Evolutionary conservation across 2,113 vertebrate genomes (phyloP).

Genomic region (Chaetops frenatus): DNA sequence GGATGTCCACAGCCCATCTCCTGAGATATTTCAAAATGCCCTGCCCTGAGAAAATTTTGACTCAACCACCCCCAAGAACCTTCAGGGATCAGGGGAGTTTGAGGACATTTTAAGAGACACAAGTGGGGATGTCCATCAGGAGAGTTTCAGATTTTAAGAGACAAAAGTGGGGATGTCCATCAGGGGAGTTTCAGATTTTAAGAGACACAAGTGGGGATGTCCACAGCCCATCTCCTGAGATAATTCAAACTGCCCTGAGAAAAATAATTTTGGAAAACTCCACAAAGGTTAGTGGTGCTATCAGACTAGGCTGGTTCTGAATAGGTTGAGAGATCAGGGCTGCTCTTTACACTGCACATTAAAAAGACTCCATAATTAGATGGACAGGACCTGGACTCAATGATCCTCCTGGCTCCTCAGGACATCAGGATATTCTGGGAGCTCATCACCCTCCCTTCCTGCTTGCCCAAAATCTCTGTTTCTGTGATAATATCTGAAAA

Average conservation of each 20-base stretch:
- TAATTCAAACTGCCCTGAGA: neutral
- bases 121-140: too few species aligned
- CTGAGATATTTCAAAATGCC: too few species aligned
- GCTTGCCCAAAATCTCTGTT: neutral
- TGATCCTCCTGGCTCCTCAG: neutral
- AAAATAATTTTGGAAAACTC: neutral
- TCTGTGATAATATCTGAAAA: neutral
- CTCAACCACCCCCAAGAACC: too few species aligned
- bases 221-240: neutral
- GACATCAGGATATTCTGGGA: neutral
- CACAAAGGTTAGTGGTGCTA: fast-evolving
- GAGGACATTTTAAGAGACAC: too few species aligned
- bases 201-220: neutral
- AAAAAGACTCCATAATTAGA: fast-evolving
- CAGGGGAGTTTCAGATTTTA: neutral
- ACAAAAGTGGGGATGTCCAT: too few species aligned
- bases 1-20: too few species aligned
- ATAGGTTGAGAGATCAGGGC: neutral
- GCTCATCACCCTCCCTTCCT: neutral
- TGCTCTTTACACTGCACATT: neutral
- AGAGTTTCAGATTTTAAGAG: too few species aligned
- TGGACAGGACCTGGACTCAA: neutral
- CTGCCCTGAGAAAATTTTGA: too few species aligned
- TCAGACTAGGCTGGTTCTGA: neutral
- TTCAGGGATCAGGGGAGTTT: too few species aligned